A percentile compares a stretch with the other conserved stretches of the same genome.
Evolutionary conservation across 2,888 invertebrate genomes (phyloP).

Genomic region (Plebejus argus): DNA sequence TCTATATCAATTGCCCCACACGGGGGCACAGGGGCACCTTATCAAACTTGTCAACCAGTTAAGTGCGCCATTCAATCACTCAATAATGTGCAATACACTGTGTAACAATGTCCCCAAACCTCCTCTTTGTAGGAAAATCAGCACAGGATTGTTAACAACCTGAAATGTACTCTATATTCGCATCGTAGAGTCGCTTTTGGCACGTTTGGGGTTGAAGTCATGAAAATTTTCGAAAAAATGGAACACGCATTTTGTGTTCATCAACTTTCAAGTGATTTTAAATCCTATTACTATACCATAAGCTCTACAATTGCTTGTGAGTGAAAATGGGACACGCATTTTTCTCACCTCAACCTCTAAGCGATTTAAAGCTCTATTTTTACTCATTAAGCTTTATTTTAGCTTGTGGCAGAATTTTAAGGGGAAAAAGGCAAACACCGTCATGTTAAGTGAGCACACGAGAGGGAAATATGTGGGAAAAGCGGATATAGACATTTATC

Average conservation of each 20-base stretch:
- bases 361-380: slow-evolving; percentile 33
- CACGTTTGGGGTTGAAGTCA: background rate
- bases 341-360: slow-evolving; percentile 50
- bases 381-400: slow-evolving; percentile 44
- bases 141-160: background rate
- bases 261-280: slow-evolving; percentile 34
- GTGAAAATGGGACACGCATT: slow-evolving; percentile 52
- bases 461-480: slow-evolving; percentile 80
- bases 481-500: slow-evolving; percentile 80
- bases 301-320: slow-evolving; percentile 44
- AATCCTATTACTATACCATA: background rate
- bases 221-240: slow-evolving; percentile 53
- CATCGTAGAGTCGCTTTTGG: background rate
- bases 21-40: slow-evolving; percentile 66
- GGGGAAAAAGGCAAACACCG: slow-evolving; percentile 77
- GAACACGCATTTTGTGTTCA: slow-evolving; percentile 61
- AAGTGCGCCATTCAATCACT: slow-evolving; percentile 78
- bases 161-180: slow-evolving; percentile 45
- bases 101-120: slow-evolving; percentile 73
- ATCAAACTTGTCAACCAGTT: slow-evolving; percentile 72
- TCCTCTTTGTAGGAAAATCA: slow-evolving; percentile 52
- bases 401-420: slow-evolving; percentile 40
- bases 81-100: slow-evolving; percentile 80
- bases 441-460: slow-evolving; percentile 81
- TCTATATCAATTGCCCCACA: slow-evolving; percentile 46